phyloP scores from a whole-genome alignment of 2,888 invertebrate species.

The Drosophila algonquin region DNA sequence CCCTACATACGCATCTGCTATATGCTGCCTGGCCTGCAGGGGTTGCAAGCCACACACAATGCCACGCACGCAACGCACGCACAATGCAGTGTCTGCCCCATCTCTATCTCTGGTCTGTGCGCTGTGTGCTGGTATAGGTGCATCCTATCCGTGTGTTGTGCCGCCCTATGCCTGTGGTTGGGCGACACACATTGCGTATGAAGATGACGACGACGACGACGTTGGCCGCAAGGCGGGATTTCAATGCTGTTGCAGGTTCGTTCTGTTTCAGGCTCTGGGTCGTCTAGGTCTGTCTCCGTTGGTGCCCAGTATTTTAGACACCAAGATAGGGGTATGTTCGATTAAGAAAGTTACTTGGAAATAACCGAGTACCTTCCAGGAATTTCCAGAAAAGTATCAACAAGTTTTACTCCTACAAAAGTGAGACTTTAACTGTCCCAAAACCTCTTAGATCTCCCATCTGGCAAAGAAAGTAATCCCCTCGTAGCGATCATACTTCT shows the following conservation, averaged over 20 bases:
- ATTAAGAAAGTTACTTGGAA: not conserved
- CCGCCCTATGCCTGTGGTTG: constrained; percentile 53
- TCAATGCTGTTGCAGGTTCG: constrained; percentile 58
- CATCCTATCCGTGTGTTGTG: constrained; percentile 20
- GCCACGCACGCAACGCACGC: constrained; percentile 61
- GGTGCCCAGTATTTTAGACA: not conserved
- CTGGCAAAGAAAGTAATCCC: not conserved
- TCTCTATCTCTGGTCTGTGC: no score
- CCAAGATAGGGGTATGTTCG: not conserved
- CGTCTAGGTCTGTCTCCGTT: constrained; percentile 11
- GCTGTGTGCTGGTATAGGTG: constrained; percentile 7
- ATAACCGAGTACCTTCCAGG: no score
- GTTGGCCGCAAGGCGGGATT: constrained; percentile 63
- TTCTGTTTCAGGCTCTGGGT: constrained; percentile 23
- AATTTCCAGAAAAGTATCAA: no score
- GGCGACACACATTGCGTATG: constrained; percentile 79
- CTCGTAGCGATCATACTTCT: not conserved
- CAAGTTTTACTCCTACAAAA: no score
- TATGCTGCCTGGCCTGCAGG: constrained; percentile 18
- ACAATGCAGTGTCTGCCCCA: constrained; percentile 62
- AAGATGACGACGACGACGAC: constrained; percentile 54
- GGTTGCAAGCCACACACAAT: constrained; percentile 32
- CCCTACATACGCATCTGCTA: constrained; percentile 36
- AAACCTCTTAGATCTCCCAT: no score
- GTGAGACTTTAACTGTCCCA: no score